Evolutionary conservation across 1,140 invertebrate species (phyloP).

Genomic region (Amphibalanus amphitrite): DNA sequence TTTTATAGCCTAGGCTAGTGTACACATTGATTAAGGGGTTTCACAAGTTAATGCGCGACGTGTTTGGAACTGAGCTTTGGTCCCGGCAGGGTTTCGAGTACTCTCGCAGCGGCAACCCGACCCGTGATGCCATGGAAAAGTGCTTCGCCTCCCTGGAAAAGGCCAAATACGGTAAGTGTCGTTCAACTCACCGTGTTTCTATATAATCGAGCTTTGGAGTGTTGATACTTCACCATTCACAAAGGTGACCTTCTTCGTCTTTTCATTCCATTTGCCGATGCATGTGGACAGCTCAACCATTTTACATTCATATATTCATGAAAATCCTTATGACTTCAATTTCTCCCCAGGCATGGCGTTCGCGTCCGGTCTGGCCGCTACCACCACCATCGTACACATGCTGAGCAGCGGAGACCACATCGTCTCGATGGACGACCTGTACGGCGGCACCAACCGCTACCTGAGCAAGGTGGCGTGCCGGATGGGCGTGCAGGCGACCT

Average conservation of each 20-base stretch:
- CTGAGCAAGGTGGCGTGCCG: constrained; percentile 40
- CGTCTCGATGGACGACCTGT: constrained; percentile 79
- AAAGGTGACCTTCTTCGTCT: no score
- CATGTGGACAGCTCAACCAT: no score
- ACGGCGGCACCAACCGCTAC: constrained; percentile 69
- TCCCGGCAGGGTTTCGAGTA: constrained; percentile 69
- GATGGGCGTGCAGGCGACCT: constrained; percentile 50
- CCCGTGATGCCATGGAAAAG: constrained; percentile 67
- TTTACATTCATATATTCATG: no score
- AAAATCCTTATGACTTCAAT: no score
- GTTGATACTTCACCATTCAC: no score
- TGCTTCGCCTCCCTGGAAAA: constrained; percentile 79
- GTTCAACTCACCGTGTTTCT: no score
- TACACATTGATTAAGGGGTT: no score
- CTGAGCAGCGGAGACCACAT: constrained; percentile 77
- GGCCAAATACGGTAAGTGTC: constrained; percentile 52
- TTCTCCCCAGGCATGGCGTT: constrained; percentile 45
- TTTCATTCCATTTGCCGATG: no score
- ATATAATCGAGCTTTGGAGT: no score
- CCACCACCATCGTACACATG: constrained; percentile 50
- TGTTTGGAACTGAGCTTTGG: no score
- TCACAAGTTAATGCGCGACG: no score
- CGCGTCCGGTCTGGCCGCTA: constrained; percentile 77
- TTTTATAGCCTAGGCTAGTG: no score
- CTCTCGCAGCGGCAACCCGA: constrained; percentile 85